Conservation (phyloP, 1,140 invertebrate species). For the Brachystomella parvula region DNA sequence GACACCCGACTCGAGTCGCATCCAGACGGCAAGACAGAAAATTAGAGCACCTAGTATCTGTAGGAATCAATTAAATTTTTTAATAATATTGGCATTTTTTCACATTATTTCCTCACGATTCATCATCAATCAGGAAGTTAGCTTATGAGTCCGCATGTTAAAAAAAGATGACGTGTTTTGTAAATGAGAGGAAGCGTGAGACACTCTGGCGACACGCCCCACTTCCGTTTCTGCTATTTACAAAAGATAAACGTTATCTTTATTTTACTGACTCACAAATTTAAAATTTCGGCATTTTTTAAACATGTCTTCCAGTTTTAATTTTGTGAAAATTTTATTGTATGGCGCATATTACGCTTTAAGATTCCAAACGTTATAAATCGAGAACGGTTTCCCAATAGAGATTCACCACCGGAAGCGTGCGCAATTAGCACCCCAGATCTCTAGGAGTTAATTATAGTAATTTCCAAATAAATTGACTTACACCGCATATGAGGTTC, state of each 20-base stretch:
- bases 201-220: neutral
- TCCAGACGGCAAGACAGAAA: conserved; percentile 69
- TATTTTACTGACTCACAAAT: too few relatives aligned
- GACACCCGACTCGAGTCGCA: conserved; percentile 66
- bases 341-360: too few relatives aligned
- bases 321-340: neutral
- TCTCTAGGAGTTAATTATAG: neutral
- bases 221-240: too few relatives aligned
- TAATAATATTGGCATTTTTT: neutral
- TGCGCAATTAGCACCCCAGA: neutral
- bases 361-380: neutral
- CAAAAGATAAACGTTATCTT: neutral
- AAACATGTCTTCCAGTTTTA: neutral
- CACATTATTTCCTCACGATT: neutral
- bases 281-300: neutral
- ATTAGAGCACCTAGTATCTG: conserved; percentile 65
- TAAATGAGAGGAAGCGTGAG: neutral
- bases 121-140: neutral
- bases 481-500: conserved; percentile 31
- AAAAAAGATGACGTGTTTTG: neutral
- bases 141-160: too few relatives aligned
- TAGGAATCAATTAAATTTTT: conserved; percentile 39
- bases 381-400: neutral
- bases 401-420: neutral
- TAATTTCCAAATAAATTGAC: neutral